A percentile compares a stretch with the other conserved stretches of the same genome.
phyloP scores from a whole-genome alignment of 2,888 invertebrate genomes.

The Eueremaeus valkanovi region DNA sequence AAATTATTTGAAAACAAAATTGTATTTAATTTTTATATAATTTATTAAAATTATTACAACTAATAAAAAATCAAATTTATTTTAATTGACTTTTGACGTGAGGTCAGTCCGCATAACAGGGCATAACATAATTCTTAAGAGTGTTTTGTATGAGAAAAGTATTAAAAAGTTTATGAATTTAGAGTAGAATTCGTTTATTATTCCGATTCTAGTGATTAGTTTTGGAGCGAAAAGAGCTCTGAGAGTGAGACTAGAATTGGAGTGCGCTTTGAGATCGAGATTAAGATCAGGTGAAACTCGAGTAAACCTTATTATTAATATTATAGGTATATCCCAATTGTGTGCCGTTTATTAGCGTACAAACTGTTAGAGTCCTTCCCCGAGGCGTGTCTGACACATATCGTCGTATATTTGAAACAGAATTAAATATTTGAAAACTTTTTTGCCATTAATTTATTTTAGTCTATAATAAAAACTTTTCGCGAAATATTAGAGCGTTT shows the following conservation, averaged over 20 bases:
- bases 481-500: neutral
- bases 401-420: neutral
- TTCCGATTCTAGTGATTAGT: too few species aligned
- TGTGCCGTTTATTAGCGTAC: neutral
- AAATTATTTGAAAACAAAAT: neutral
- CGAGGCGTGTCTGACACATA: slow-evolving; percentile 35
- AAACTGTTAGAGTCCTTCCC: slow-evolving; percentile 23
- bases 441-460: slow-evolving; percentile 30
- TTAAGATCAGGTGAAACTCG: neutral
- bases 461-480: neutral
- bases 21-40: too few species aligned
- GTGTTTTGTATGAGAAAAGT: too few species aligned
- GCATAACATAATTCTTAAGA: too few species aligned
- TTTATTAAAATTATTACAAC: too few species aligned
- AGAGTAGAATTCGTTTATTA: too few species aligned
- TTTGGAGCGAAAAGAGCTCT: too few species aligned
- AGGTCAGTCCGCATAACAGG: too few species aligned
- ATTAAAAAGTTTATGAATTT: too few species aligned
- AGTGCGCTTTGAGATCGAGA: neutral
- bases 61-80: too few species aligned
- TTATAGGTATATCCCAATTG: slow-evolving; percentile 18
- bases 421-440: neutral
- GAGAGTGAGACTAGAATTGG: too few species aligned
- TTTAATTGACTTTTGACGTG: too few species aligned
- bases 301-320: neutral